Base-by-base conservation (phyloP, 2,888 invertebrate species). In the Baronia brevicornis region DNA sequence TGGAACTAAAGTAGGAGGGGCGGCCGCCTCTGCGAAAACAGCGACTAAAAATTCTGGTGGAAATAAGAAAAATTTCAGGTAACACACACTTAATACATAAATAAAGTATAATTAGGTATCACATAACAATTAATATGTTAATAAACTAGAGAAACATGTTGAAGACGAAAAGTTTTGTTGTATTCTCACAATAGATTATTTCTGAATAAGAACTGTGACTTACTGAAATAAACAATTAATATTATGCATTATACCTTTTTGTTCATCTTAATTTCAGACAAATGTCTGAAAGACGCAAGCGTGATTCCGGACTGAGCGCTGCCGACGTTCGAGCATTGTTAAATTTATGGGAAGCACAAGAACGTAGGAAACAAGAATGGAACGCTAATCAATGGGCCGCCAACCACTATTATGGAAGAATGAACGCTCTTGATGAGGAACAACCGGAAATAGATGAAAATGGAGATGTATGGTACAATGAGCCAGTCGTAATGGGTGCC, bases 301-400 rank as follows among this genome's bases (percentile, higher is more conserved):
- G 88, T 37, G 87, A 88, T 48, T 84, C 87, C 18, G 88, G 87
- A 19, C 68, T 89, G 22, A 87, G 87, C 43, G 88, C 88, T 1
- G 88, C 88, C 48, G 88, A 89, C 48, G 85, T 88, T 11, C 70
- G 88, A 32, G 85, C 88, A 26, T 70, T 89, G 3, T 68, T 89
- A 9, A 86, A 86, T 29, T 60, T 89, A 19, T 88, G 88, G 86
- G 88, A 89, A 58, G 86, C 85, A 37, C 87, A 87, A 46, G 86
- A 86, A 42, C 78, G 82, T 36, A 82, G 85, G 38, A 86, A 84
- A 48, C 84, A 84, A 38, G 63, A 86, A 43, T 85, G 77, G 69
- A 66, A 78, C 48, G 62, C 77, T 23, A 79, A 79, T 62, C 79
- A 71, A 57, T 72, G 75, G 70, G 58, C 69, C 4, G 64, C 77